Percentiles rank a stretch among this genome's conserved stretches.
Evolutionary conservation across 1,140 invertebrate species (phyloP).

Genomic region (Ips typographus): DNA sequence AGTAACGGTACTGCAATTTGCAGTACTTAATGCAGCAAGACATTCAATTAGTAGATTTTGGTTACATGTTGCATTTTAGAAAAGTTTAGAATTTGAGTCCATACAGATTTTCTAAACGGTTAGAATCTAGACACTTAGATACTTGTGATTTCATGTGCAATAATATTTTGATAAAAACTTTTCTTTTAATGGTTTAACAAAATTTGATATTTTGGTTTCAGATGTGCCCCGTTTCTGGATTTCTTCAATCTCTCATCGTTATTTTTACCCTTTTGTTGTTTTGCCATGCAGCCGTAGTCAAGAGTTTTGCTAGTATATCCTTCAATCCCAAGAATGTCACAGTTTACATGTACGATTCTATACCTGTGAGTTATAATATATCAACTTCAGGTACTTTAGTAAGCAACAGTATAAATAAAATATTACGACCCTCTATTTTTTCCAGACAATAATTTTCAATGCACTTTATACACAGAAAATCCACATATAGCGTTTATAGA

Average conservation of each 20-base stretch:
- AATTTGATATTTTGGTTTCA: slow-evolving; percentile 21
- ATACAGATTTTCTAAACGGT: no score
- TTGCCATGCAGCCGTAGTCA: slow-evolving; percentile 37
- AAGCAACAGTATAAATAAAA: background rate
- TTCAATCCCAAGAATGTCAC: slow-evolving; percentile 34
- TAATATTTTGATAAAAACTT: no score
- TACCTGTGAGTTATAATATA: slow-evolving; percentile 24
- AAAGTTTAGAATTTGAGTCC: no score
- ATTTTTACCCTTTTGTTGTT: slow-evolving; percentile 35
- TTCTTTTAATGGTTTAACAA: background rate
- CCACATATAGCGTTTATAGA: slow-evolving; percentile 30
- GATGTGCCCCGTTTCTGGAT: slow-evolving; percentile 42
- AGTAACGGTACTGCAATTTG: no score
- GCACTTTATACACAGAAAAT: slow-evolving; percentile 27
- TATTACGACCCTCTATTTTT: background rate
- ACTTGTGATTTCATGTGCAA: no score
- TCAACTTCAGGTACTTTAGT: slow-evolving; percentile 3
- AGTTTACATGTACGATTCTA: slow-evolving; percentile 33
- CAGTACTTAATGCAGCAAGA: no score
- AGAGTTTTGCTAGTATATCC: slow-evolving; percentile 21
- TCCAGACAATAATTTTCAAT: slow-evolving; percentile 7
- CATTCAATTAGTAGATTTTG: no score
- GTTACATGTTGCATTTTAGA: no score
- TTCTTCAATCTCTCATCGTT: slow-evolving; percentile 38
- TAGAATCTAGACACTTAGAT: no score